Percentiles rank a stretch among this genome's conserved stretches.
These are phyloP conservation scores for Cyclura pinguis DNA, from an alignment of 2,797 vertebrate species.

Conservation along the genomic window DNA sequence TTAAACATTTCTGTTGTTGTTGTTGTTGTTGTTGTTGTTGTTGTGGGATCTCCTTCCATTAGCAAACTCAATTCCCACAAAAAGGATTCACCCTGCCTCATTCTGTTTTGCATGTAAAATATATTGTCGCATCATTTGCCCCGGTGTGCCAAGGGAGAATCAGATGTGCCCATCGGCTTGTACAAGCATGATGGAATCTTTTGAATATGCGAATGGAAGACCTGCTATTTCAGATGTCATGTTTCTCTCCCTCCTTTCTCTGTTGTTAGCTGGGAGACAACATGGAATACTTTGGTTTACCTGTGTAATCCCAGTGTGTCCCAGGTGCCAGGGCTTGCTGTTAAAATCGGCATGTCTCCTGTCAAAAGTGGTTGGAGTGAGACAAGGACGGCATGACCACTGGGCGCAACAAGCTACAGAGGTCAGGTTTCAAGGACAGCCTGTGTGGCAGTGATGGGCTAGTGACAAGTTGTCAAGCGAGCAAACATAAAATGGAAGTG, in stretches of 20 bases:
- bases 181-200: slow-evolving; percentile 78
- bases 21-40: no score
- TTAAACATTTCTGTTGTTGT: background rate
- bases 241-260: slow-evolving; percentile 70
- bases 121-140: slow-evolving; percentile 56
- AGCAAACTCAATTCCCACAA: slow-evolving; percentile 18
- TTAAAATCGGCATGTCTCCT: slow-evolving; percentile 88
- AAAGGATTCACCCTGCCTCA: background rate
- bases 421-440: slow-evolving; percentile 92
- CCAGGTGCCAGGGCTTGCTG: slow-evolving; percentile 85
- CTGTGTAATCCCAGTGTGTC: slow-evolving; percentile 93
- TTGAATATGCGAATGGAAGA: slow-evolving; percentile 82
- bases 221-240: slow-evolving; percentile 81
- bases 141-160: slow-evolving; percentile 46
- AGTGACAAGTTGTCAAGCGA: slow-evolving; percentile 90
- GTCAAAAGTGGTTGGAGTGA: slow-evolving; percentile 93
- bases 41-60: slow-evolving; percentile 23
- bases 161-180: slow-evolving; percentile 76
- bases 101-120: slow-evolving; percentile 35
- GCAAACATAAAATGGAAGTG: slow-evolving; percentile 69
- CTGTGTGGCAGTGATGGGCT: slow-evolving; percentile 87
- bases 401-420: slow-evolving; percentile 86
- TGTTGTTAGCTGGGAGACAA: slow-evolving; percentile 84
- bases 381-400: slow-evolving; percentile 92
- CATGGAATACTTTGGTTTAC: slow-evolving; percentile 88